Base-by-base conservation (phyloP, 2,113 vertebrate genomes). In the Leptobrachium ailaonicum region DNA sequence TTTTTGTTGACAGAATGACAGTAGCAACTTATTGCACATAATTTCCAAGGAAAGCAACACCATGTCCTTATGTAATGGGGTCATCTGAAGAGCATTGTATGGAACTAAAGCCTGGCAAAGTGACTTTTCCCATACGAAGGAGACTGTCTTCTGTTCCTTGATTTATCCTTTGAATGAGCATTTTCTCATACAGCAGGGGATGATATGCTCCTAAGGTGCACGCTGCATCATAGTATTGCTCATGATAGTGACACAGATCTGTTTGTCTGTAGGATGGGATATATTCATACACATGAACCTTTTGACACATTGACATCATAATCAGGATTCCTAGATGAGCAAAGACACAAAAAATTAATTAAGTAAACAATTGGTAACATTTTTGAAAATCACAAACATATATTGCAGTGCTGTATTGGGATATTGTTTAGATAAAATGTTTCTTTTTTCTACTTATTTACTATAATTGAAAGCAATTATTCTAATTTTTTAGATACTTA, bases 131-230 rank as follows among this genome's bases (percentile, higher is more conserved):
- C 85, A 96, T 98, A 14, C 79, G 89, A 72, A 91, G 89, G 9
- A 99, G 90, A 85, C 98, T 96, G 0, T 87, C 90, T 85, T 92
- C 91, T 0, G 94, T 84, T 43, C 96, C 95, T 0, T 73, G 88
- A 91, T 99, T 98, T 86, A 99, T 93, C 66, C 95, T 91, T 86
- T 96, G 96, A 80, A 99, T 90, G 84, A 99, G 88, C 40, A 95
- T 94, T 90, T 99, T 99, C 89, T 99, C 98, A 0, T 94, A 99
- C 10, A 99, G 94, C 83, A 99, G 90, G 0, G 98, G 98, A 70
- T 99, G 98, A 87, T 99, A 99, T 2, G 98, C 97, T 1, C 98
- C 98, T 47, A 98, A 89, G 1, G 98, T 99, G 86, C 98, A 99
- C 20, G 97, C 98, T 0, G 94, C 92, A 0, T 99, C 97, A 0